Base-by-base conservation (phyloP, 2,888 invertebrate genomes). In the Plebejus melissa region DNA sequence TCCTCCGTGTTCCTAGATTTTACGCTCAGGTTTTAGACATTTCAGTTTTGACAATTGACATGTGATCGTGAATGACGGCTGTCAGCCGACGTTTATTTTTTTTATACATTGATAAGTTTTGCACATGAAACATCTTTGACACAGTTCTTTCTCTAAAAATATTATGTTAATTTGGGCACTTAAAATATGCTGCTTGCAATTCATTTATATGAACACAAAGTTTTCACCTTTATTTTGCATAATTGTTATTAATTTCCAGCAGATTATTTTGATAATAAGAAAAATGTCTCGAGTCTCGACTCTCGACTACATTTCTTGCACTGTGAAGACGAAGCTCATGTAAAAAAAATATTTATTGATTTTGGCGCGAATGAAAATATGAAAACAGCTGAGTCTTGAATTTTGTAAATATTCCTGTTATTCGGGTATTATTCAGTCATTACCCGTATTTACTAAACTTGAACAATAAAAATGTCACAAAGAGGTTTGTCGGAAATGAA, bases 401-500 rank as follows among this genome's bases (percentile, higher is more conserved):
- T 58, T 22, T 60, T 74, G 74, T 79, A 78, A 78, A 78, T 78
- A 36, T 28, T 60, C 28, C 9, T 60, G 22, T 60, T 60, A 28
- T 11, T 28, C 9, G 4, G 22, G 28, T 60, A 11, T 11, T 22
- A 22, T 60, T 22, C 28, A 11, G 7, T 28, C 28, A 11, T 11
- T 28, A 11, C 28, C 9, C 11, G 28, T 11, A 60, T 60, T 60
- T 60, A 60, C 4, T 60, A 22, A 28, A 60, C 28, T 60, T 60
- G 7, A 22, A 5, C 6, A 71, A 76, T 72, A 80, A 80, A 78
- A 74, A 89, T 90, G 89, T 83, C 88, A 32, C 86, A 89, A 72
- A 84, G 85, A 76, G 85, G 88, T 13, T 81, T 91, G 79, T 84
- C 90, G 74, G 86, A 84, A 72, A 83, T 85, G 77, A 90, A 90